These are phyloP conservation scores for Colostygia pectinataria DNA, from an alignment of 2,888 invertebrate species.

Conservation along the genomic window DNA sequence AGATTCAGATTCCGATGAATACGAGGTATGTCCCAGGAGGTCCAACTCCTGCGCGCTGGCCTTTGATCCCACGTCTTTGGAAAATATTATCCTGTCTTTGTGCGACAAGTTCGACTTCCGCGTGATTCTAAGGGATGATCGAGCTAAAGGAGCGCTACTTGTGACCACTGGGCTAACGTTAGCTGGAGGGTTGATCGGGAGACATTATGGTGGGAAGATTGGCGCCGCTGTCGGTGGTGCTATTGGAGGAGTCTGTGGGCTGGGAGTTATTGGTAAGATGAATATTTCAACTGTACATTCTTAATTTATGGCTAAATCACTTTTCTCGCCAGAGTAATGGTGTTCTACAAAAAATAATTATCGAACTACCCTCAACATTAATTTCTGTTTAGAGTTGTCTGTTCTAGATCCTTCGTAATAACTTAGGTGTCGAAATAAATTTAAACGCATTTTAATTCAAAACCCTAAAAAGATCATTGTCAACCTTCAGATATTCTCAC, in stretches of 20 bases:
- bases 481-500: no score
- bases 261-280: constrained; percentile 69
- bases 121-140: constrained; percentile 53
- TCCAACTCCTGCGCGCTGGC: constrained; percentile 47
- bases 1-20: constrained; percentile 50
- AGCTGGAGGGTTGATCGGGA: constrained; percentile 67
- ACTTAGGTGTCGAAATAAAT: no score
- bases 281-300: no score
- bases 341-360: no score
- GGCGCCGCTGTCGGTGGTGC: constrained; percentile 70
- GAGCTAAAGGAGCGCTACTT: constrained; percentile 52
- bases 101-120: constrained; percentile 69
- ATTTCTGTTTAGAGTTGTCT: no score
- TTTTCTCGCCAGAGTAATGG: no score
- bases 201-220: constrained; percentile 66
- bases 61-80: constrained; percentile 59
- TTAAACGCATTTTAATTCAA: no score
- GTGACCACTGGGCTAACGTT: constrained; percentile 65
- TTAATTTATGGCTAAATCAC: no score
- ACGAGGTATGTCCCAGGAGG: constrained; percentile 46
- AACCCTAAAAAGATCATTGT: no score
- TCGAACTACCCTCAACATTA: constrained; percentile 15
- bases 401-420: no score
- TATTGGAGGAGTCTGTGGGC: constrained; percentile 68
- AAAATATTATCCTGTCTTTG: constrained; percentile 62